phyloP scores from a whole-genome alignment of 2,797 vertebrate species.

The Macroramphosus scolopax region DNA sequence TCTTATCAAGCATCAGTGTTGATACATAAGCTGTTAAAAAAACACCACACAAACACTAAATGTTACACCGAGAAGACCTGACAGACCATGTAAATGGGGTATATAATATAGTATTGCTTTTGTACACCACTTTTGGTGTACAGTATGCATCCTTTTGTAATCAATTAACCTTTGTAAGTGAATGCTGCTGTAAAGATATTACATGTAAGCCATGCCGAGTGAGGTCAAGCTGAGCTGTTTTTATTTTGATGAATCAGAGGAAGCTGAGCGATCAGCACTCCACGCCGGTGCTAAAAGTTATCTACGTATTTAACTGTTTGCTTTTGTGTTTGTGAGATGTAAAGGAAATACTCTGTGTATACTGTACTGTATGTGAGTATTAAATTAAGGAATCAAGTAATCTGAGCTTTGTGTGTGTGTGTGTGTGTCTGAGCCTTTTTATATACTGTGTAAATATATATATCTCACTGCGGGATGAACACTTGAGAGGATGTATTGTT shows the following conservation, averaged over 20 bases:
- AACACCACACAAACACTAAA: constrained; percentile 34
- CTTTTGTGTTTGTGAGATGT: constrained; percentile 81
- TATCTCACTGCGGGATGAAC: neutral
- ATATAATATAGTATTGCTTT: constrained; percentile 67
- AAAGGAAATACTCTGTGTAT: constrained; percentile 69
- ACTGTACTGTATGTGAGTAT: constrained; percentile 77
- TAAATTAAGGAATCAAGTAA: constrained; percentile 67
- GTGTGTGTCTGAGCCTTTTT: constrained; percentile 1
- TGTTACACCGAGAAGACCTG: constrained; percentile 43
- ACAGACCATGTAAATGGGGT: constrained; percentile 53
- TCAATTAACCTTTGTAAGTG: constrained; percentile 71
- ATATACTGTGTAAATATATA: no score
- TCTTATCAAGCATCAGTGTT: constrained; percentile 53
- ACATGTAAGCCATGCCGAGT: constrained; percentile 70
- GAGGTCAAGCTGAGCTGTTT: constrained; percentile 63
- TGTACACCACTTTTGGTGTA: constrained; percentile 65
- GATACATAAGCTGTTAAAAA: constrained; percentile 36
- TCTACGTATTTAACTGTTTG: constrained; percentile 75
- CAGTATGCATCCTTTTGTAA: constrained; percentile 71
- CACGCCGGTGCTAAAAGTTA: constrained; percentile 79
- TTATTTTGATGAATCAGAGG: constrained; percentile 65
- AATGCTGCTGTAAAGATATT: constrained; percentile 77
- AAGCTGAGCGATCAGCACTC: constrained; percentile 67
- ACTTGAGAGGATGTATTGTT: no score
- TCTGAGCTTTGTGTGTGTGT: constrained; percentile 17